Evolutionary conservation across 2,113 vertebrate species (phyloP).

Genomic region (Motacilla alba): DNA sequence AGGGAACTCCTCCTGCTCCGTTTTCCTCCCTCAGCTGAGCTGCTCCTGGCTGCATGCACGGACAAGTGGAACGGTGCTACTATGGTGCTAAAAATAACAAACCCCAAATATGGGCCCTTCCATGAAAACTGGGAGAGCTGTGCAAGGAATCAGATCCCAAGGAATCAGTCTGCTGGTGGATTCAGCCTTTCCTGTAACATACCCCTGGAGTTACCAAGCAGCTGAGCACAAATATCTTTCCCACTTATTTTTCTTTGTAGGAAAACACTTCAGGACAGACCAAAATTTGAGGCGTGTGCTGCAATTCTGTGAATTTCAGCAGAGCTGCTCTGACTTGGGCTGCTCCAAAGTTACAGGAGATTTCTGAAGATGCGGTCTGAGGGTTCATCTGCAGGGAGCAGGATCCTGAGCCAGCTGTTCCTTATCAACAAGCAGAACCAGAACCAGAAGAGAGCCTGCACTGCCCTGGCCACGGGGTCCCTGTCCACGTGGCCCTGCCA

Average conservation of each 20-base stretch:
- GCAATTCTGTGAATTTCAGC: background rate
- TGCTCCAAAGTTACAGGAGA: background rate
- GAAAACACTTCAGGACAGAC: background rate
- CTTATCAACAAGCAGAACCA: background rate
- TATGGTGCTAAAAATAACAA: slow-evolving; percentile 5
- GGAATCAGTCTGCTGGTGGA: background rate
- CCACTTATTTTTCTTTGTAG: background rate
- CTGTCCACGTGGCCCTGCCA: background rate
- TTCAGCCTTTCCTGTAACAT: background rate
- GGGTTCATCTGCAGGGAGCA: background rate
- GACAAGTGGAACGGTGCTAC: background rate
- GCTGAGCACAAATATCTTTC: background rate
- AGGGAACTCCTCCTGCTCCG: background rate
- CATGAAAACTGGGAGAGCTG: background rate
- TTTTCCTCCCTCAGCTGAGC: background rate
- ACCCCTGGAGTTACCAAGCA: background rate
- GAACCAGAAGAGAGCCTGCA: background rate
- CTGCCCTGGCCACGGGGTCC: background rate
- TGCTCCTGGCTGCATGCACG: background rate
- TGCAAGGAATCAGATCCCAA: background rate
- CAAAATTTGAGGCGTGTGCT: background rate
- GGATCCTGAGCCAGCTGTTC: background rate
- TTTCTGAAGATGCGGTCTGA: background rate
- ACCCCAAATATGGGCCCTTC: background rate
- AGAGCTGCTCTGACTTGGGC: background rate